Conservation (phyloP, 2,113 vertebrate species). For the Girardinichthys multiradiatus region DNA sequence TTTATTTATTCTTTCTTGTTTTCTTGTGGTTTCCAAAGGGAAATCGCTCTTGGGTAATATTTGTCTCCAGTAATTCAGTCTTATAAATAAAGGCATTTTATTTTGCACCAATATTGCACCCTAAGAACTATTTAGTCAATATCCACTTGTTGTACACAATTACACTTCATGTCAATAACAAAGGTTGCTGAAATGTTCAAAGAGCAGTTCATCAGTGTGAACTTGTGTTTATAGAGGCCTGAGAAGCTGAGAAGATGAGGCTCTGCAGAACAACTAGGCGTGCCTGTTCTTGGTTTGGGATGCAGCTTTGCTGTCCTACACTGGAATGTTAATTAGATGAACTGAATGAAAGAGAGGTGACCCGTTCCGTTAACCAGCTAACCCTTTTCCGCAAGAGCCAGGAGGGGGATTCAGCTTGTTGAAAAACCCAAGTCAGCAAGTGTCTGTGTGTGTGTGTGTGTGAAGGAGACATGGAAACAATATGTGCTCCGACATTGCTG, state of each 20-base stretch:
- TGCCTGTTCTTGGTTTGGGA: constrained; percentile 60
- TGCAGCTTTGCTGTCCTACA: constrained; percentile 59
- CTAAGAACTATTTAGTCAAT: neutral
- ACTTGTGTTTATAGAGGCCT: constrained; percentile 60
- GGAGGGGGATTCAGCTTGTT: constrained; percentile 40
- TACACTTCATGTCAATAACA: neutral
- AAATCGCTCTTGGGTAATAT: neutral
- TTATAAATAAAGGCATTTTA: neutral
- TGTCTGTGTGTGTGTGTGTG: neutral
- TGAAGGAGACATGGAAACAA: neutral
- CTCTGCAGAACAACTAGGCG: constrained; percentile 57
- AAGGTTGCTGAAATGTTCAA: neutral
- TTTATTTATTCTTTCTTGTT: no score
- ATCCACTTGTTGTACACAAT: neutral
- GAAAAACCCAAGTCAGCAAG: constrained; percentile 33
- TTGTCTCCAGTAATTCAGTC: neutral
- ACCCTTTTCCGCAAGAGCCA: constrained; percentile 42
- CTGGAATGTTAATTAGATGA: constrained; percentile 79
- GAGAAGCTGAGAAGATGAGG: constrained; percentile 35
- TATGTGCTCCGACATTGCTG: neutral
- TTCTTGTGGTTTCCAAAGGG: no score
- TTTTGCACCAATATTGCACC: neutral
- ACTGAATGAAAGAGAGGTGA: constrained; percentile 65
- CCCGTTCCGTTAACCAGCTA: constrained; percentile 50
- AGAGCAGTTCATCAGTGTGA: constrained; percentile 56